A percentile compares a stretch with the other conserved stretches of the same genome.
Conservation (phyloP, 1,140 invertebrate species). For the Bombus consobrinus region DNA sequence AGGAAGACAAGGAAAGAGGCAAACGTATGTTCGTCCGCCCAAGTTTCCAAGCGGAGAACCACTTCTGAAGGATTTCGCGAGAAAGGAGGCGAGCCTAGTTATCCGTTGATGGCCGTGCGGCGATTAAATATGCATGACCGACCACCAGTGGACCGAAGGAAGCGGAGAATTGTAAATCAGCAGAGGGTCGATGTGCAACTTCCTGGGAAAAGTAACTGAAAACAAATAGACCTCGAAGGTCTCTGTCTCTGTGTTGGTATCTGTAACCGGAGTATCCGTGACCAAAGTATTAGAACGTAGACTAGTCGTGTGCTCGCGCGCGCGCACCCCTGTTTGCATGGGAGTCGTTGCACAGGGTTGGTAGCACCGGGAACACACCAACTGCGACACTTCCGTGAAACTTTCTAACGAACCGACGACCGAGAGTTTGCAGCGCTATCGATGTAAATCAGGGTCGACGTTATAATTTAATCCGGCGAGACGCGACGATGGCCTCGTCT, state of each 20-base stretch:
- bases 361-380: slow-evolving; percentile 27
- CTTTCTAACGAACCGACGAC: slow-evolving; percentile 51
- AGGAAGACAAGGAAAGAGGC: neutral
- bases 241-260: no score
- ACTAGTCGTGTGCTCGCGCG: neutral
- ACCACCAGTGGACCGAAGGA: slow-evolving; percentile 38
- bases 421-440: slow-evolving; percentile 41
- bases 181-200: slow-evolving; percentile 32
- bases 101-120: slow-evolving; percentile 40
- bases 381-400: slow-evolving; percentile 52
- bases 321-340: slow-evolving; percentile 31
- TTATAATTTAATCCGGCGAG: slow-evolving; percentile 59
- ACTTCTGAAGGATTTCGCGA: neutral
- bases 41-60: neutral
- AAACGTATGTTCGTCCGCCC: neutral
- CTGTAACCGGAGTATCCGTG: neutral
- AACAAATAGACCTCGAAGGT: slow-evolving; percentile 34
- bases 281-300: neutral
- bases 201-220: slow-evolving; percentile 44
- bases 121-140: slow-evolving; percentile 68
- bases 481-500: slow-evolving; percentile 12
- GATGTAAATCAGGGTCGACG: slow-evolving; percentile 53
- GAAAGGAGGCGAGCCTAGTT: slow-evolving; percentile 30
- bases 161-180: slow-evolving; percentile 65
- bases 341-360: slow-evolving; percentile 34